Evolutionary conservation across 1,140 invertebrate genomes (phyloP).

Genomic region (Oryzaephilus surinamensis): DNA sequence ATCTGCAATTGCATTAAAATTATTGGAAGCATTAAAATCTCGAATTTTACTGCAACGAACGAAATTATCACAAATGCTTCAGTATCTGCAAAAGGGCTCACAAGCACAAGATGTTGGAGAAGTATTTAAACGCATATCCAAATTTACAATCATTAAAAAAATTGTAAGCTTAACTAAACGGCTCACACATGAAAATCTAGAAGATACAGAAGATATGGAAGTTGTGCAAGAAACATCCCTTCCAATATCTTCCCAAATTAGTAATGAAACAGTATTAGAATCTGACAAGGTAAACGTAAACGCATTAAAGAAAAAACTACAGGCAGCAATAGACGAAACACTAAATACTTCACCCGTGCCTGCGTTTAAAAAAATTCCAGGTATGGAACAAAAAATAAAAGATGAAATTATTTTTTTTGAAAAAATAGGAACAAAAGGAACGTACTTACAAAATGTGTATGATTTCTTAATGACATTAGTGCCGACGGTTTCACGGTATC

Average conservation of each 20-base stretch:
- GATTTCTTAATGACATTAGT: slow-evolving; percentile 19
- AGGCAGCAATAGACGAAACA: slow-evolving; percentile 6
- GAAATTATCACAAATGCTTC: slow-evolving; percentile 11
- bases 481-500: no score
- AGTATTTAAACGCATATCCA: slow-evolving; percentile 11
- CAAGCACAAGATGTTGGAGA: slow-evolving; percentile 12
- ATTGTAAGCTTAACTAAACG: slow-evolving; percentile 11
- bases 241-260: slow-evolving; percentile 5
- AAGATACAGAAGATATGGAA: slow-evolving; percentile 11
- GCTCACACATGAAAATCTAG: slow-evolving; percentile 10
- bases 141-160: slow-evolving; percentile 14
- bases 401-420: slow-evolving; percentile 15
- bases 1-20: slow-evolving; percentile 12
- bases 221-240: slow-evolving; percentile 5
- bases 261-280: slow-evolving; percentile 9
- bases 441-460: slow-evolving; percentile 16
- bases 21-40: no score
- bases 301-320: slow-evolving; percentile 8
- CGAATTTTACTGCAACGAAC: no score
- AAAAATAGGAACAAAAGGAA: slow-evolving; percentile 15
- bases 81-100: slow-evolving; percentile 10
- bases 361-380: slow-evolving; percentile 9
- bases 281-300: slow-evolving; percentile 8
- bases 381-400: slow-evolving; percentile 11
- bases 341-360: slow-evolving; percentile 7